Evolutionary conservation across 2,888 invertebrate species (phyloP), one percentile per base, ranked within the genome.

Genomic region (Leptopilina syphax): DNA sequence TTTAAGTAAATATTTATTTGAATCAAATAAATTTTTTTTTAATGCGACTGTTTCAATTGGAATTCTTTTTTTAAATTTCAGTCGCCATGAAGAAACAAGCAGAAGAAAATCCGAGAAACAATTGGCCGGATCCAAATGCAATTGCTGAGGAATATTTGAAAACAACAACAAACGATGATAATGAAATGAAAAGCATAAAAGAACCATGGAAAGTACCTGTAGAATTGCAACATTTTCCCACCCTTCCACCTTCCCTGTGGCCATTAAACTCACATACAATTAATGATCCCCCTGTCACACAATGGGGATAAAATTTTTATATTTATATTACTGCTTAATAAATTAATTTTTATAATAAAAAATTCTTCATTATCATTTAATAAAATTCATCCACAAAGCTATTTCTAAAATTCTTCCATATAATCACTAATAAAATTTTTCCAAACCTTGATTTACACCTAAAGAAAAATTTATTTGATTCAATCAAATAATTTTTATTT

Each of bases 171-270:
- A 88, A 89, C 78, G 85, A 86, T 60, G 93, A 93, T 81, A 87
- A 87, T 41, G 90, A 92, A 7, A 76, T 57, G 76, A 92, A 93
- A 1, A 86, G 93, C 4, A 92, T 92, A 0, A 92, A 93, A 81
- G 86, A 92, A 3, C 92, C 94, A 1, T 95, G 95, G 95, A 92
- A 88, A 8, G 94, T 94, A 84, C 94, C 94, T 60, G 86, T 91
- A 5, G 84, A 88, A 65, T 90, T 95, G 70, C 93, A 94, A 68
- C 90, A 89, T 77, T 92, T 92, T 83, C 87, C 89, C 4, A 93
- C 94, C 83, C 89, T 95, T 81, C 95, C 95, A 18, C 94, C 94
- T 0, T 95, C 95, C 70, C 85, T 95, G 12, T 93, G 92, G 85
- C 94, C 93, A 83, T 90, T 95, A 44, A 93, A 92, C 70, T 90